These are phyloP conservation scores for Hipparchia sbordonii DNA, from an alignment of 2,888 invertebrate genomes.

Conservation along the genomic window DNA sequence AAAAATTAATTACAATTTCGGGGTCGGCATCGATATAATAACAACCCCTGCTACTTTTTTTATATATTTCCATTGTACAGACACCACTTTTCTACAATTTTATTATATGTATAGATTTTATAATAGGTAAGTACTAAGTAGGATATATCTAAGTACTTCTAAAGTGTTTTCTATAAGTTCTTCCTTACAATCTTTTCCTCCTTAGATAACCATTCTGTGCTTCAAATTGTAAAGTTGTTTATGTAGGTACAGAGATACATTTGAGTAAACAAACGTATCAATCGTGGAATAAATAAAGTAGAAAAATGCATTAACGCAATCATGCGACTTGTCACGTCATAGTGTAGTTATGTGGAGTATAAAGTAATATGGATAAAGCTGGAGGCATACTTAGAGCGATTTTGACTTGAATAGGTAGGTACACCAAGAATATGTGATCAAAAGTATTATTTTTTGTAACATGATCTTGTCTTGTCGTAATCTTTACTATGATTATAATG, in stretches of 20 bases:
- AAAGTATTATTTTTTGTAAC: no score
- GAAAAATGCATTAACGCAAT: constrained; percentile 38
- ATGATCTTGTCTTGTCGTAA: no score
- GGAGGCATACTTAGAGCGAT: not conserved
- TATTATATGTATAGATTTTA: no score
- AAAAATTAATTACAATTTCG: no score
- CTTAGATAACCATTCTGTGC: constrained; percentile 21
- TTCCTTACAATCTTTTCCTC: constrained; percentile 26
- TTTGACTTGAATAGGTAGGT: not conserved
- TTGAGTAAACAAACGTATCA: constrained; percentile 32
- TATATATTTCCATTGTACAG: no score
- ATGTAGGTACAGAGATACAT: constrained; percentile 5
- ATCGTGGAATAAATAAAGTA: constrained; percentile 22
- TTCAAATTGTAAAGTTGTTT: constrained; percentile 6
- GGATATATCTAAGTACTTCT: not conserved
- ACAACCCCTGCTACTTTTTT: no score
- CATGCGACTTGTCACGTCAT: constrained; percentile 34
- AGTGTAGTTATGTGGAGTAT: not conserved
- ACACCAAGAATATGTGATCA: no score
- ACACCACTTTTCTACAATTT: no score
- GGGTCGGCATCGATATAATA: no score
- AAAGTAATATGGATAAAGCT: constrained; percentile 17
- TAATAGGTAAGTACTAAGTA: no score
- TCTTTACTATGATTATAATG: no score
- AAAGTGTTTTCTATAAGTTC: not conserved